A percentile compares a stretch with the other conserved stretches of the same genome.
Conservation (phyloP, 2,113 vertebrate genomes). For the Ptilonorhynchus violaceus region DNA sequence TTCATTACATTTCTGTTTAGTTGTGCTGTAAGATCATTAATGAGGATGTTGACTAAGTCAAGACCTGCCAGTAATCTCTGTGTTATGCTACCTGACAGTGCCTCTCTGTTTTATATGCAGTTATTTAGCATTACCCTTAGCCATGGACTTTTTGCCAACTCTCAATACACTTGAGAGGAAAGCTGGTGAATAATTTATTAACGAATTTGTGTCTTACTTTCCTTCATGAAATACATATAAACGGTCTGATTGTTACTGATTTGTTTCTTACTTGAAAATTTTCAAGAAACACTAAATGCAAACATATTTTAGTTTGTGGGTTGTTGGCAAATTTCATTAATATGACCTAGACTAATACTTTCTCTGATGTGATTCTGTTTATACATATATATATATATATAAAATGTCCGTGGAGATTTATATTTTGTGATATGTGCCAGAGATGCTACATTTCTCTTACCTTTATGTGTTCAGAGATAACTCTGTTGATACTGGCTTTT, state of each 20-base stretch:
- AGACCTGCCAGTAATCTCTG: neutral
- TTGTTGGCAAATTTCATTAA: neutral
- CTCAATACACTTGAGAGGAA: neutral
- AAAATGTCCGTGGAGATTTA: neutral
- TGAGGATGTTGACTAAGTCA: constrained; percentile 25
- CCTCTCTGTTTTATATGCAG: neutral
- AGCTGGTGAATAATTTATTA: constrained; percentile 35
- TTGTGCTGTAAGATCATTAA: neutral
- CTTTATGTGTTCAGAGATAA: neutral
- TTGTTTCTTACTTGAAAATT: neutral
- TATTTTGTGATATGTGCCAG: neutral
- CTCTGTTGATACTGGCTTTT: neutral
- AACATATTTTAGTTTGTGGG: neutral
- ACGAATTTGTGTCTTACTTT: neutral
- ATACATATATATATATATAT: neutral
- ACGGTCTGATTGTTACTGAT: neutral
- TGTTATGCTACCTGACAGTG: neutral
- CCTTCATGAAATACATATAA: neutral
- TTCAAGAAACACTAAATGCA: neutral
- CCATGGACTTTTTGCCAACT: neutral
- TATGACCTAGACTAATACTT: neutral
- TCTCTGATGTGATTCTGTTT: neutral
- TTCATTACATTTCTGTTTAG: constrained; percentile 6
- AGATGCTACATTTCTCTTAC: neutral
- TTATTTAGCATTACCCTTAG: neutral